Percentiles rank a stretch among this genome's conserved stretches.
Conservation (phyloP, 1,140 invertebrate genomes). For the Platyscapa corneri region DNA sequence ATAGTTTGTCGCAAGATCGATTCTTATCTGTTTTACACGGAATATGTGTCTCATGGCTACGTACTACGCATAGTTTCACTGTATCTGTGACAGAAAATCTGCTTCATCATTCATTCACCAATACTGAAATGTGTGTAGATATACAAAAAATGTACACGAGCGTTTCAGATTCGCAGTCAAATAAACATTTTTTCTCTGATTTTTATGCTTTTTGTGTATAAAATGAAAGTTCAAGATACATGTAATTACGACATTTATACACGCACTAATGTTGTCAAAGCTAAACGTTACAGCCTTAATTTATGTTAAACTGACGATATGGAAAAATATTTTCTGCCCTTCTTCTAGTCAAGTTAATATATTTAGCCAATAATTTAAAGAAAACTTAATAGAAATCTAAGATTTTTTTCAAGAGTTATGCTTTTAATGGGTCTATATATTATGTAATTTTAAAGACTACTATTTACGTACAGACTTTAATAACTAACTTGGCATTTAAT, state of each 20-base stretch:
- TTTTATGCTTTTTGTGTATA: neutral
- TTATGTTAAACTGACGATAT: too few species aligned
- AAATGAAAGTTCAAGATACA: neutral
- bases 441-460: too few species aligned
- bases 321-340: neutral
- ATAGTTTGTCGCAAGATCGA: neutral
- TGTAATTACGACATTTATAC: neutral
- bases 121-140: neutral
- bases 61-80: neutral
- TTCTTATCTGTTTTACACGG: neutral
- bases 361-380: neutral
- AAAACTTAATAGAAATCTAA: too few species aligned
- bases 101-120: neutral
- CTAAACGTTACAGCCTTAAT: neutral
- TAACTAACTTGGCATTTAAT: too few species aligned
- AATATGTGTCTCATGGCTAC: neutral
- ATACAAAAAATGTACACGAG: neutral
- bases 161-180: neutral
- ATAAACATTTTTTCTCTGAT: neutral
- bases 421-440: too few species aligned
- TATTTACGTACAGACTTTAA: too few species aligned
- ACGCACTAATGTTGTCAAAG: neutral
- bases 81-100: neutral
- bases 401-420: too few species aligned
- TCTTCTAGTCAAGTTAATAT: neutral